Evolutionary conservation across 1,140 invertebrate genomes (phyloP).

Genomic region (Prorops nasuta): DNA sequence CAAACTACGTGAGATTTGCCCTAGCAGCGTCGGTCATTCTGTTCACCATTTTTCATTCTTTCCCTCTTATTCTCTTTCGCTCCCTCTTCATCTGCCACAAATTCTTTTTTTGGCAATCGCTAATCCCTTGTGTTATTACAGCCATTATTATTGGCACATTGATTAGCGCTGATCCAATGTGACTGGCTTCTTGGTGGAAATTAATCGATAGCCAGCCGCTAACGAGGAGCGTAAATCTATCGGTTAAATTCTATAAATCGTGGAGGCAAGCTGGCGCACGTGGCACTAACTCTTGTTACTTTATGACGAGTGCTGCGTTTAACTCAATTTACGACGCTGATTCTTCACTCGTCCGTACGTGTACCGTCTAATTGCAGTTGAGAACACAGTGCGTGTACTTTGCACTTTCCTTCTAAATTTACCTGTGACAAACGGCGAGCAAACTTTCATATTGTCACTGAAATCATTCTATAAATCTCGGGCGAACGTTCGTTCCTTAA

Average conservation of each 20-base stretch:
- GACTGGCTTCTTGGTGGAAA: too few species aligned
- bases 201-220: slow-evolving; percentile 24
- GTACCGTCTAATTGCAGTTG: background rate
- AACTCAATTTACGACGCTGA: slow-evolving; percentile 39
- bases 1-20: too few species aligned
- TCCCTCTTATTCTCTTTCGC: background rate
- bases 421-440: too few species aligned
- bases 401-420: too few species aligned
- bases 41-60: background rate
- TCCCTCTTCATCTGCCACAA: background rate
- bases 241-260: slow-evolving; percentile 31
- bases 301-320: slow-evolving; percentile 34
- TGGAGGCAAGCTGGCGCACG: slow-evolving; percentile 23
- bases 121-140: background rate
- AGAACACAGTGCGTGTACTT: too few species aligned
- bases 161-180: background rate
- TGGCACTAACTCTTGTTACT: slow-evolving; percentile 28
- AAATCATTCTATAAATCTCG: too few species aligned
- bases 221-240: slow-evolving; percentile 35
- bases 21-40: background rate
- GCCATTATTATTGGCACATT: background rate
- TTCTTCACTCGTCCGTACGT: slow-evolving; percentile 12
- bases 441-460: too few species aligned
- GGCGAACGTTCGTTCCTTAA: too few species aligned
- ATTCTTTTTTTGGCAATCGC: too few species aligned